Evolutionary conservation across 2,113 vertebrate genomes (phyloP).

Genomic region (Hydropotes inermis): DNA sequence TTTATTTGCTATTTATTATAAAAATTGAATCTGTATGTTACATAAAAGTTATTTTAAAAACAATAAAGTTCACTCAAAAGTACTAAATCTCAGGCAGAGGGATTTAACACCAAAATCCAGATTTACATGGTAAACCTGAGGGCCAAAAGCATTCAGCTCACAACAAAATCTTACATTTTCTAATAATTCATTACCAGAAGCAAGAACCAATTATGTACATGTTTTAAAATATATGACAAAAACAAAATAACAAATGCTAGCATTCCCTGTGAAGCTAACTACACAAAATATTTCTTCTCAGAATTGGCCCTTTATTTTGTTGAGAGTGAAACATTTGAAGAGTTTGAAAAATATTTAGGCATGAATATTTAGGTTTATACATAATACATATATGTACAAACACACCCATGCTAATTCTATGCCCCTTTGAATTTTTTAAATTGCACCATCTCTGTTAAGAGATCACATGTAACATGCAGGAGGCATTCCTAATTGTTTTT

Average conservation of each 20-base stretch:
- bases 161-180: constrained; percentile 22
- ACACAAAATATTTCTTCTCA: background rate
- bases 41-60: constrained; percentile 68
- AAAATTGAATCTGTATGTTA: constrained; percentile 55
- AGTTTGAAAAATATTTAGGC: constrained; percentile 15
- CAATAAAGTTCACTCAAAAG: constrained; percentile 52
- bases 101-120: constrained; percentile 32
- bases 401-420: constrained; percentile 32
- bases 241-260: background rate
- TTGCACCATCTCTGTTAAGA: constrained; percentile 48
- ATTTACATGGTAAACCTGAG: constrained; percentile 59
- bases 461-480: constrained; percentile 21
- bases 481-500: constrained; percentile 37
- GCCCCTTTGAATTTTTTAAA: constrained; percentile 34
- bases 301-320: background rate
- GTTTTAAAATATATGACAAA: background rate
- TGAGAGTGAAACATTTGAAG: background rate
- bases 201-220: background rate
- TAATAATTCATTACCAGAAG: constrained; percentile 36
- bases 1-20: constrained; percentile 68
- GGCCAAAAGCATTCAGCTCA: background rate
- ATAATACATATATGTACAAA: background rate
- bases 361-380: constrained; percentile 1
- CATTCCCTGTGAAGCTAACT: background rate
- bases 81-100: constrained; percentile 40